Conservation (phyloP, 1,140 invertebrate genomes). For the Delia radicum region DNA sequence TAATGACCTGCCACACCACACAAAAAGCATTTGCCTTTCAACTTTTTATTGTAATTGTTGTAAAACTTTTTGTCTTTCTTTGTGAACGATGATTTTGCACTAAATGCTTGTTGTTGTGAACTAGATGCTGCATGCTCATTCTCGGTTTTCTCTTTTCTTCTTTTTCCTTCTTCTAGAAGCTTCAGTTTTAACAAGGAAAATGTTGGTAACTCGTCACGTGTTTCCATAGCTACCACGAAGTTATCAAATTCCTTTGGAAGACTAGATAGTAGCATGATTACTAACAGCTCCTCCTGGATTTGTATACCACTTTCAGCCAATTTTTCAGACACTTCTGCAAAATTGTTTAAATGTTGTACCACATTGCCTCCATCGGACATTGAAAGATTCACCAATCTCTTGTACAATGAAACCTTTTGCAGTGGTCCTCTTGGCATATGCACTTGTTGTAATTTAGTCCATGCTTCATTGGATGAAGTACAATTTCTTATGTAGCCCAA, state of each 20-base stretch:
- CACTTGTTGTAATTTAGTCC: background rate
- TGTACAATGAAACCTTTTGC: constrained; percentile 17
- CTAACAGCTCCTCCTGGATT: constrained; percentile 17
- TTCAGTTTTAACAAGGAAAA: background rate
- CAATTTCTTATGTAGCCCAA: constrained; percentile 9
- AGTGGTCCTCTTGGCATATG: constrained; percentile 11
- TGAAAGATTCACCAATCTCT: constrained; percentile 8
- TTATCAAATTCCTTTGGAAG: constrained; percentile 10
- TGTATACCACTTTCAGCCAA: constrained; percentile 12
- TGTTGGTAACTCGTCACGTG: background rate
- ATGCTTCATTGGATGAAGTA: background rate
- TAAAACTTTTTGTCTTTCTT: background rate
- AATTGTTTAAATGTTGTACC: constrained; percentile 15
- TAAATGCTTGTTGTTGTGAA: background rate
- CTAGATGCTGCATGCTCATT: background rate
- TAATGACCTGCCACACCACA: background rate
- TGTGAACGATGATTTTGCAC: background rate
- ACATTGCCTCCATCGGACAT: background rate
- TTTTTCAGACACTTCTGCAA: constrained; percentile 2
- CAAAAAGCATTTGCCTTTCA: background rate
- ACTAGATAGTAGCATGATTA: constrained; percentile 21
- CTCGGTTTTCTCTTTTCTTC: background rate
- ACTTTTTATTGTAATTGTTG: no score
- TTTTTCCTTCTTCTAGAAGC: background rate
- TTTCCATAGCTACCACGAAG: background rate